These are phyloP conservation scores for Scytalopus superciliaris DNA, from an alignment of 2,113 vertebrate genomes.

Conservation along the genomic window DNA sequence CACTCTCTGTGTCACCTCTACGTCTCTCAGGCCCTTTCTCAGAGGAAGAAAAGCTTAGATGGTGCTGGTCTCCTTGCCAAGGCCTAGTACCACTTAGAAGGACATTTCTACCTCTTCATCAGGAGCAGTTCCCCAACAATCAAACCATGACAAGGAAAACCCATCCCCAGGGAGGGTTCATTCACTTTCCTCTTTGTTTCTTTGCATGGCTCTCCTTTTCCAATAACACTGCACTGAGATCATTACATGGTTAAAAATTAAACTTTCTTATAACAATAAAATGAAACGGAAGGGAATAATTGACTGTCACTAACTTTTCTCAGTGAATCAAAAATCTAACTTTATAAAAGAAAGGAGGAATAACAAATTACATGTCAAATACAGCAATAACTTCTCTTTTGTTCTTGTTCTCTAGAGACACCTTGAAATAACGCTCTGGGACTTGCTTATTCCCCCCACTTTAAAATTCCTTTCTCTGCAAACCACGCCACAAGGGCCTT, in stretches of 20 bases:
- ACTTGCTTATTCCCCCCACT: background rate
- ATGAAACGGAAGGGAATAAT: background rate
- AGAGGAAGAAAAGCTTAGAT: background rate
- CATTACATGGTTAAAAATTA: constrained; percentile 3
- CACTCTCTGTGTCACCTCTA: background rate
- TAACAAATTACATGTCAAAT: constrained; percentile 18
- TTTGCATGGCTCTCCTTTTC: background rate
- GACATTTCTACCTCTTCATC: background rate
- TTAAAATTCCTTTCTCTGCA: background rate
- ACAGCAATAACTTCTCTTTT: background rate
- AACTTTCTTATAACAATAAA: background rate
- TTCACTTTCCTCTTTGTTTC: background rate
- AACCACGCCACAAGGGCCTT: background rate
- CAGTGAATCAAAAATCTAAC: constrained; percentile 8
- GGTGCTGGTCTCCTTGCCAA: background rate
- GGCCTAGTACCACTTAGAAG: background rate
- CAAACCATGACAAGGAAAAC: background rate
- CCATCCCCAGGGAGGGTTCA: background rate
- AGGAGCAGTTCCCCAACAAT: background rate
- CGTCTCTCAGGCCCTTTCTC: background rate
- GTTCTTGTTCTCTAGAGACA: background rate
- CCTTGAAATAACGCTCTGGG: background rate
- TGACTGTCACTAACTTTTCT: constrained; percentile 14
- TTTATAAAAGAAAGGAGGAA: constrained; percentile 30
- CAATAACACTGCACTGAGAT: background rate